Percentiles rank a stretch among this genome's conserved stretches.
Conservation (phyloP, 2,888 invertebrate genomes). For the Megastigmus dorsalis region DNA sequence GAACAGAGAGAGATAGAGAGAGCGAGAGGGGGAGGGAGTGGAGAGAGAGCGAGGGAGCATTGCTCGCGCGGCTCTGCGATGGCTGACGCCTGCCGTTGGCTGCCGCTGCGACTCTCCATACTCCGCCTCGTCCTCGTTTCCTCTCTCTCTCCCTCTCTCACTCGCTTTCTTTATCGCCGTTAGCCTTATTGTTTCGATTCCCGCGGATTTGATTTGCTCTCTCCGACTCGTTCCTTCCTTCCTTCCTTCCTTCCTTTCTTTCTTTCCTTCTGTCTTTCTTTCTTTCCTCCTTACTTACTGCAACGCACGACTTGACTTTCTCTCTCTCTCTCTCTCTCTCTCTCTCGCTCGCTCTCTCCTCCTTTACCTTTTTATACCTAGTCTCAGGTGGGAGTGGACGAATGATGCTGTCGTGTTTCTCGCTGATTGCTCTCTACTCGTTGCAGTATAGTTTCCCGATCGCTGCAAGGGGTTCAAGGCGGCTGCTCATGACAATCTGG, state of each 20-base stretch:
- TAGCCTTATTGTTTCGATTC: constrained; percentile 22
- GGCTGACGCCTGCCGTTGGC: constrained; percentile 35
- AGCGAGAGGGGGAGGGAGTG: neutral
- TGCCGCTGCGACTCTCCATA: neutral
- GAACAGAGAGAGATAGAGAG: constrained; percentile 65
- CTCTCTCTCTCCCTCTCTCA: constrained; percentile 20
- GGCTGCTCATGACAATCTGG: too few relatives aligned
- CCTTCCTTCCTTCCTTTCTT: neutral
- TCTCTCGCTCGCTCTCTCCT: neutral
- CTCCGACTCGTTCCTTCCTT: neutral
- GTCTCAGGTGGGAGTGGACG: too few relatives aligned
- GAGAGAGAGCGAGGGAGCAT: neutral
- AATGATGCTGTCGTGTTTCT: too few relatives aligned
- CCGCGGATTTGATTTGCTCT: neutral
- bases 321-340: neutral
- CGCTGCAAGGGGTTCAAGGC: too few relatives aligned
- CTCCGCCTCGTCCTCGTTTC: neutral
- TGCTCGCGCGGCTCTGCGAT: constrained; percentile 31
- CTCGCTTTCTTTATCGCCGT: neutral
- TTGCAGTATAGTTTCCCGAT: too few relatives aligned
- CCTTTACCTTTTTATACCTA: too few relatives aligned
- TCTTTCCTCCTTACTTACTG: neutral
- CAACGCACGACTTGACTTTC: neutral
- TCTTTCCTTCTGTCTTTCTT: neutral
- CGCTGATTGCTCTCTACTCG: too few relatives aligned